A percentile compares a stretch with the other conserved stretches of the same genome.
Evolutionary conservation across 2,888 invertebrate species (phyloP).

Genomic region (Polyommatus icarus): DNA sequence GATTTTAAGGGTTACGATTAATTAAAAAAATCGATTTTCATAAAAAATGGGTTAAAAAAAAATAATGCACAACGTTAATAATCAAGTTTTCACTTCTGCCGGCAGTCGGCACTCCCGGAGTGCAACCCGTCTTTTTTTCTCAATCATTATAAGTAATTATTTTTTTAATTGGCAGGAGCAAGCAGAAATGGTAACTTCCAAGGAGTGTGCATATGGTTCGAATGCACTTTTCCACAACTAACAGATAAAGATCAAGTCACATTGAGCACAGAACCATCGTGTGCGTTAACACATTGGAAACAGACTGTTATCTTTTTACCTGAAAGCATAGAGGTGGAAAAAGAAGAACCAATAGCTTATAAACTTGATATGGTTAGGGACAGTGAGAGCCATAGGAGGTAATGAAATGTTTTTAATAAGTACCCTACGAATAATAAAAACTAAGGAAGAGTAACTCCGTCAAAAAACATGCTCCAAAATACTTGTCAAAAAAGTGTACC

Average conservation of each 20-base stretch:
- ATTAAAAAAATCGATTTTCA: too few species aligned
- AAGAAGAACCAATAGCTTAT: slow-evolving; percentile 85
- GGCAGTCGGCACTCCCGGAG: too few species aligned
- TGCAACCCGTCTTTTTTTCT: too few species aligned
- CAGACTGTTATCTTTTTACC: slow-evolving; percentile 93
- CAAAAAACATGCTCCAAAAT: too few species aligned
- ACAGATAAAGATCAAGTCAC: slow-evolving; percentile 69
- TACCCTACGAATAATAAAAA: too few species aligned
- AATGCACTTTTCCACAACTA: slow-evolving; percentile 84
- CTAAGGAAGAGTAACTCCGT: too few species aligned
- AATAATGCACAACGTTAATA: too few species aligned
- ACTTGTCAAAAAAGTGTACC: too few species aligned
- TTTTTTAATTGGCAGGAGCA: slow-evolving; percentile 58
- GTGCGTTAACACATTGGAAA: slow-evolving; percentile 93
- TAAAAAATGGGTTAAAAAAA: too few species aligned
- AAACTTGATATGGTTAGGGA: slow-evolving; percentile 82
- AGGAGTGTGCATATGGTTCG: slow-evolving; percentile 91
- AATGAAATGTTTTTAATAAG: slow-evolving; percentile 26
- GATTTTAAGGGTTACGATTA: too few species aligned
- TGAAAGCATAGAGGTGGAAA: slow-evolving; percentile 76
- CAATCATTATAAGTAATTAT: too few species aligned
- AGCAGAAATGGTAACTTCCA: slow-evolving; percentile 83
- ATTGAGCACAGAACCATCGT: slow-evolving; percentile 88
- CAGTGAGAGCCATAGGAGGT: slow-evolving; percentile 70
- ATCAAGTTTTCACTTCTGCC: too few species aligned